Base-by-base conservation (phyloP, 2,797 vertebrate species). In the Podarcis siculus region DNA sequence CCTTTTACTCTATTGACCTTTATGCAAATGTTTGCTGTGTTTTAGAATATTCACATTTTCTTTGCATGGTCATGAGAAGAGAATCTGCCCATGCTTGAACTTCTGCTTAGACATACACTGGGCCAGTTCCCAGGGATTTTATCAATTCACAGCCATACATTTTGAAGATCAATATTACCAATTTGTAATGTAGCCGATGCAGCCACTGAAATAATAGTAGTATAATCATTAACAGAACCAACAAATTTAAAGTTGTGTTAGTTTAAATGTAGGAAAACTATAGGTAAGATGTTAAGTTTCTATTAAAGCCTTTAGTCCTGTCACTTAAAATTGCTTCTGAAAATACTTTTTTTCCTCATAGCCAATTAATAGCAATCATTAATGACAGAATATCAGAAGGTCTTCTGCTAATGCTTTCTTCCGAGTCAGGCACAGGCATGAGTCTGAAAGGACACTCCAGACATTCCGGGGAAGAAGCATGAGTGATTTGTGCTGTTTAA, bases 11-110 rank as follows among this genome's bases (percentile, higher is more conserved):
- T 77, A 88, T 91, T 42, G 82, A 81, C 32, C 4, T 42, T 88
- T 87, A 39, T 87, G 37, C 88, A 89, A 92, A 93, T 94, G 94
- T 94, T 94, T 91, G 86, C 90, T 89, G 86, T 89, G 82, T 89
- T 39, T 87, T 92, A 79, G 32, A 66, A 3, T 30, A 82, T 91
- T 92, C 12, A 83, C 45, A 75, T 23, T 91, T 81, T 89, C 86
- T 67, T 79, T 86, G 64, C 85, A 27, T 73, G 42, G 76, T 79
- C 75, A 69, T 83, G 39, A 84, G 78, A 15, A 86, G 58, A 91
- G 76, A 92, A 89, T 91, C 25, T 81, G 90, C 37, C 10, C 49
- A 69, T 69, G 32, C 32, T 72, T 83, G 64, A 61, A 77, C 23
- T 37, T 84, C 12, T 45, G 6, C 35, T 37, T 69, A 87, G 25